Evolutionary conservation across 2,797 vertebrate species (phyloP).

Genomic region (Acestrorhynchus altus): DNA sequence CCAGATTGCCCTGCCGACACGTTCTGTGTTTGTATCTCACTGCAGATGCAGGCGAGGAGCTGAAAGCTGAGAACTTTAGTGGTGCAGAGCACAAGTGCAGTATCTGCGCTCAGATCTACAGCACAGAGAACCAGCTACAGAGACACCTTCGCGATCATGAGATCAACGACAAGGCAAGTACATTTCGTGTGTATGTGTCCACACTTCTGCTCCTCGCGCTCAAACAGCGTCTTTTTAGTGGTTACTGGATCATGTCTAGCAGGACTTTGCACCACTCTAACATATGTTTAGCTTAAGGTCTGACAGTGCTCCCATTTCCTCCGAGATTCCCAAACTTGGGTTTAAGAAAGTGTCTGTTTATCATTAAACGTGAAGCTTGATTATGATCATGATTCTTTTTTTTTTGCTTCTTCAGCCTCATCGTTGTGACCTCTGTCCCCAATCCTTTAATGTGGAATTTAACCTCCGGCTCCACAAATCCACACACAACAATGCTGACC

Average conservation of each 20-base stretch:
- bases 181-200: background rate
- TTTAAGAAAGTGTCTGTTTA: too few species aligned
- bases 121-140: conserved; percentile 92
- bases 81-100: conserved; percentile 88
- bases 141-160: conserved; percentile 95
- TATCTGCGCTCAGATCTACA: conserved; percentile 89
- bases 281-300: too few species aligned
- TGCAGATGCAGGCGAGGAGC: conserved; percentile 80
- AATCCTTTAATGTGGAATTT: conserved; percentile 97
- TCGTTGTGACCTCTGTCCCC: conserved; percentile 92
- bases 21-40: background rate
- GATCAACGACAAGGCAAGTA: conserved; percentile 91
- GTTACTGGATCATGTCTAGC: too few species aligned
- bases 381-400: background rate
- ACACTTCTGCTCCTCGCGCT: too few species aligned
- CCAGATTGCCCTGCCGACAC: too few species aligned
- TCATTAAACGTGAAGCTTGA: background rate
- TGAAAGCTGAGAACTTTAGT: conserved; percentile 76
- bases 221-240: too few species aligned
- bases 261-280: too few species aligned
- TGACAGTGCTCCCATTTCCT: too few species aligned
- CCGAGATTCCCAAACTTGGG: too few species aligned
- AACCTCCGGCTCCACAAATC: conserved; percentile 96
- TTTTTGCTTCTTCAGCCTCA: conserved; percentile 82
- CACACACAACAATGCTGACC: conserved; percentile 89